phyloP scores from a whole-genome alignment of 1,140 invertebrate genomes.

The Littorina saxatilis region DNA sequence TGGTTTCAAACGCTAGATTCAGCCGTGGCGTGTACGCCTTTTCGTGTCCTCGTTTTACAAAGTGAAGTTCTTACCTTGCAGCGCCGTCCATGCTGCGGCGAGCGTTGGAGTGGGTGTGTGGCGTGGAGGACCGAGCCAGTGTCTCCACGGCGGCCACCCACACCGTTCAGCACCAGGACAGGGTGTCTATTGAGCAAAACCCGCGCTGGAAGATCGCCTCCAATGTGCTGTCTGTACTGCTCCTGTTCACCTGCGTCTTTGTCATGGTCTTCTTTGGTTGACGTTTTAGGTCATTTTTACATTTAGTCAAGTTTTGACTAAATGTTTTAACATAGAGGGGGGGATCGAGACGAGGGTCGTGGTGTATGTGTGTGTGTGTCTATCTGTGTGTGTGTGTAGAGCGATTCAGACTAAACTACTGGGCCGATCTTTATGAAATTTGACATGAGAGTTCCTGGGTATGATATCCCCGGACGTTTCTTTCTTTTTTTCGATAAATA shows the following conservation, averaged over 20 bases:
- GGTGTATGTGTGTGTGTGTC: too few relatives aligned
- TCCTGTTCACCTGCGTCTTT: conserved; percentile 35
- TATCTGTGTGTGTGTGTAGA: too few relatives aligned
- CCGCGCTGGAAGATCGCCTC: conserved; percentile 44
- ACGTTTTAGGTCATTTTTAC: background rate
- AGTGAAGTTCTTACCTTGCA: conserved; percentile 27
- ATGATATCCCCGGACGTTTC: too few relatives aligned
- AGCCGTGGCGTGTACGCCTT: too few relatives aligned
- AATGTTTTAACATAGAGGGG: too few relatives aligned
- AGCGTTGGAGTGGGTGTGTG: conserved; percentile 47
- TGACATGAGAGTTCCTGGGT: too few relatives aligned
- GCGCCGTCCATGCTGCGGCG: background rate
- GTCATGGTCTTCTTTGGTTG: conserved; percentile 48
- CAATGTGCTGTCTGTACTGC: conserved; percentile 30
- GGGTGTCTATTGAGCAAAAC: conserved; percentile 47
- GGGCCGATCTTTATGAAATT: too few relatives aligned
- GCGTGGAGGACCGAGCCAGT: conserved; percentile 30
- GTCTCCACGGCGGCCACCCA: background rate
- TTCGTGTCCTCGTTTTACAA: too few relatives aligned
- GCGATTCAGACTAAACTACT: too few relatives aligned
- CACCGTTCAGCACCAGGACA: conserved; percentile 35
- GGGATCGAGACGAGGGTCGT: too few relatives aligned
- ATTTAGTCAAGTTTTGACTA: background rate
- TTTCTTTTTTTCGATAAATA: background rate
- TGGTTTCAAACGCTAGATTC: too few relatives aligned